Percentiles rank a stretch among this genome's conserved stretches.
Evolutionary conservation across 1,140 invertebrate genomes (phyloP).

Genomic region (Pectinophora gossypiella): DNA sequence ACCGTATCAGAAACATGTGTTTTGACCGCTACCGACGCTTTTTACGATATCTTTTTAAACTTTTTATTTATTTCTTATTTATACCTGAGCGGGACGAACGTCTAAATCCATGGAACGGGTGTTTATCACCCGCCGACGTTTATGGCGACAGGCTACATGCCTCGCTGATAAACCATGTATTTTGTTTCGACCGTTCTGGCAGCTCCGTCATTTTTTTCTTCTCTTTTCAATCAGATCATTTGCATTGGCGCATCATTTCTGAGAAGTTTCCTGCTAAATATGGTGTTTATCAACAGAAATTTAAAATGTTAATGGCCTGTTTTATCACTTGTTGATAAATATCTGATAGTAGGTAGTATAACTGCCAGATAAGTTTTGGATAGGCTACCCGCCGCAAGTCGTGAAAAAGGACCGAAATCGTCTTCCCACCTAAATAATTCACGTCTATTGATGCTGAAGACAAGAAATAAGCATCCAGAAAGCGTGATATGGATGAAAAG

Average conservation of each 20-base stretch:
- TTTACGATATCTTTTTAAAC: slow-evolving; percentile 36
- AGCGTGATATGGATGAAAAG: too few species aligned
- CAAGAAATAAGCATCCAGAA: too few species aligned
- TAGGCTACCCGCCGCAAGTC: too few species aligned
- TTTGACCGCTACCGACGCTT: slow-evolving; percentile 37
- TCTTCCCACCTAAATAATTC: too few species aligned
- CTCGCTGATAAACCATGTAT: slow-evolving; percentile 25
- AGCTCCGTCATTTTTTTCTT: slow-evolving; percentile 33
- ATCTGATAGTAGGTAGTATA: too few species aligned
- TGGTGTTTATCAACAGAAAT: too few species aligned
- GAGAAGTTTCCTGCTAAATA: background rate
- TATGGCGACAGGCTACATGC: slow-evolving; percentile 38
- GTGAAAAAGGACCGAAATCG: too few species aligned
- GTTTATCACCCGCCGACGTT: slow-evolving; percentile 36
- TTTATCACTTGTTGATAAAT: too few species aligned
- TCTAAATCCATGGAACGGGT: slow-evolving; percentile 38
- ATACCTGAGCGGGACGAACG: slow-evolving; percentile 22
- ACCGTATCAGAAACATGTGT: slow-evolving; percentile 26
- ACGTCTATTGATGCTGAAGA: too few species aligned
- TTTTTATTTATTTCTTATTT: slow-evolving; percentile 41
- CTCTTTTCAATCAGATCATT: slow-evolving; percentile 14
- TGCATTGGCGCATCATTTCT: slow-evolving; percentile 12
- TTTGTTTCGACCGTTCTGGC: slow-evolving; percentile 38
- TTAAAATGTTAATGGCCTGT: too few species aligned
- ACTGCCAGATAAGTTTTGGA: too few species aligned